Evolutionary conservation across 2,888 invertebrate species (phyloP).

Genomic region (Andrena trimmerana): DNA sequence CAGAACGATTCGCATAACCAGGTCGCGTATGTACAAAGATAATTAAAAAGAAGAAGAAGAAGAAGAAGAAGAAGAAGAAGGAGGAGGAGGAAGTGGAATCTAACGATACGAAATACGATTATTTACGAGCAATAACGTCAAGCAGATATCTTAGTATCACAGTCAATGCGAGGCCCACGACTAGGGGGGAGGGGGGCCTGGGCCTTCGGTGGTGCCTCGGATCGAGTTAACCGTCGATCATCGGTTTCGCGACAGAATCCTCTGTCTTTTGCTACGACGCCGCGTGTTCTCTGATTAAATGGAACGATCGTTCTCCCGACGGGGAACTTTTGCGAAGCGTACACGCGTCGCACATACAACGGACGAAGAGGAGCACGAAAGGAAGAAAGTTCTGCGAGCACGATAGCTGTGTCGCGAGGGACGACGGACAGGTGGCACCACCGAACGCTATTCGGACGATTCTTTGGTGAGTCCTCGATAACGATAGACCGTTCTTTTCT

Average conservation of each 20-base stretch:
- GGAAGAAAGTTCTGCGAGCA: background rate
- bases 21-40: constrained; percentile 23
- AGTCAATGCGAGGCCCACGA: constrained; percentile 69
- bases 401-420: background rate
- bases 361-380: background rate
- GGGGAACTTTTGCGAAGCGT: background rate
- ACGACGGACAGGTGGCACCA: constrained; percentile 39
- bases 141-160: constrained; percentile 75
- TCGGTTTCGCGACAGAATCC: background rate
- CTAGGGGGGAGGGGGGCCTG: constrained; percentile 25
- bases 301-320: background rate
- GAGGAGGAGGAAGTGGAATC: background rate
- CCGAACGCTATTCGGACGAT: constrained; percentile 71
- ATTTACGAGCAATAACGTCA: constrained; percentile 65
- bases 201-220: constrained; percentile 58
- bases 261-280: background rate
- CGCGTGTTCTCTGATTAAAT: background rate
- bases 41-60: constrained; percentile 19
- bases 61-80: too few relatives aligned
- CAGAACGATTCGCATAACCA: constrained; percentile 12
- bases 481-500: constrained; percentile 40
- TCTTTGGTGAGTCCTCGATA: constrained; percentile 73
- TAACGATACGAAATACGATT: constrained; percentile 62
- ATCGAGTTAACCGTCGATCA: constrained; percentile 23
- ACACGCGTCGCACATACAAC: background rate